Conservation (phyloP, 2,113 vertebrate genomes). For the Zapornia atra region DNA sequence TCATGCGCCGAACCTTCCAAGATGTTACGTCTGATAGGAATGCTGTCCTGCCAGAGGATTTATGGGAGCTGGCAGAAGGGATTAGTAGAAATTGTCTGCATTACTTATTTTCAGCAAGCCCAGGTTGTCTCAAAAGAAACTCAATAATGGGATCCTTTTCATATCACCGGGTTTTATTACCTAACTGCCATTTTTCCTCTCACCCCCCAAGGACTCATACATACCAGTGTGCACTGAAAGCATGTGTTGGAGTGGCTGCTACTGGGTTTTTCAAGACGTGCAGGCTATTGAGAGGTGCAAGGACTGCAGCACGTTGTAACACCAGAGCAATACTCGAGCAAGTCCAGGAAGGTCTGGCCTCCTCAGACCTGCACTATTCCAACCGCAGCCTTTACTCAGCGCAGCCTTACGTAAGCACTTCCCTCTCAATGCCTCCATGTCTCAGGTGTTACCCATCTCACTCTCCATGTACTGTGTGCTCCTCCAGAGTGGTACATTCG, state of each 20-base stretch:
- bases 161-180: constrained; percentile 10
- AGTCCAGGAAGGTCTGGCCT: constrained; percentile 5
- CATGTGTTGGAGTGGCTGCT: constrained; percentile 9
- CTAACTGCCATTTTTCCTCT: background rate
- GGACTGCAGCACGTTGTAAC: background rate
- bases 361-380: background rate
- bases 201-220: background rate
- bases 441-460: background rate
- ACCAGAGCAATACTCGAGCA: background rate
- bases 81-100: background rate
- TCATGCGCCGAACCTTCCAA: background rate
- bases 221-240: constrained; percentile 19
- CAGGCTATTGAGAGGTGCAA: background rate
- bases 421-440: background rate
- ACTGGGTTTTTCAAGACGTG: background rate
- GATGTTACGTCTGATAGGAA: background rate
- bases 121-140: background rate
- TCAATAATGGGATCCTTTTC: background rate
- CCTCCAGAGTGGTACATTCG: background rate
- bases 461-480: background rate
- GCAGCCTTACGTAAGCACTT: background rate
- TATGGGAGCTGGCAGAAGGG: background rate
- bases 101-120: background rate
- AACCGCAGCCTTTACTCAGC: background rate
- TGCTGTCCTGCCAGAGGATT: background rate